Evolutionary conservation across 1,140 invertebrate species (phyloP).

Genomic region (Andricus grossulariae): DNA sequence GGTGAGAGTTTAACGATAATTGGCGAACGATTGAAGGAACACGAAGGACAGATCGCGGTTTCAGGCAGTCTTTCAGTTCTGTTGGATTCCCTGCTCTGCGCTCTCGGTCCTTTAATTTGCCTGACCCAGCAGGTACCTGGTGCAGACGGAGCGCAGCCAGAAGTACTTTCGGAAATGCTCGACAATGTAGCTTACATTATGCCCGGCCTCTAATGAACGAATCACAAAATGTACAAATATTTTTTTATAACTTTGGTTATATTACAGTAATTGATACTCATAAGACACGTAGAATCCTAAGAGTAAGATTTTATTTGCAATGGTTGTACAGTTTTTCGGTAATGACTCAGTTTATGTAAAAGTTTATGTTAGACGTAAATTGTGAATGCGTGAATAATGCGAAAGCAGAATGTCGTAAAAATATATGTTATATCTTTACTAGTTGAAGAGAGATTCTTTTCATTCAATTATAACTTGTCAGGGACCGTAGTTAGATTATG

Average conservation of each 20-base stretch:
- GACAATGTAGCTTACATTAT: slow-evolving; percentile 98
- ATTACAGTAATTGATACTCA: slow-evolving; percentile 16
- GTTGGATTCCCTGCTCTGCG: slow-evolving; percentile 95
- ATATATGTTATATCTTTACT: slow-evolving; percentile 54
- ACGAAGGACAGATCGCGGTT: slow-evolving; percentile 95
- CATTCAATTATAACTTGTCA: neutral
- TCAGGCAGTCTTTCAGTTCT: slow-evolving; percentile 96
- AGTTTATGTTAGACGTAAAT: slow-evolving; percentile 36
- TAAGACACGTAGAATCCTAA: slow-evolving; percentile 24
- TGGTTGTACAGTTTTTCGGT: slow-evolving; percentile 15
- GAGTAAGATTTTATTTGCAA: slow-evolving; percentile 5
- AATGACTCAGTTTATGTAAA: slow-evolving; percentile 33
- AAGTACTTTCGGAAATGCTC: slow-evolving; percentile 85
- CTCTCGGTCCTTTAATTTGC: slow-evolving; percentile 91
- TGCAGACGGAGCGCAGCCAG: slow-evolving; percentile 82
- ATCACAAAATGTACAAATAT: slow-evolving; percentile 21
- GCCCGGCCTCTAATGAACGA: slow-evolving; percentile 87
- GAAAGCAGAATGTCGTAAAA: slow-evolving; percentile 53
- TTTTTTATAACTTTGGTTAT: slow-evolving; percentile 42
- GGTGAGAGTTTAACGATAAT: slow-evolving; percentile 96
- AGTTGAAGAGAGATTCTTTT: slow-evolving; percentile 13
- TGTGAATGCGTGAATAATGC: slow-evolving; percentile 50
- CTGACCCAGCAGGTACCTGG: slow-evolving; percentile 90
- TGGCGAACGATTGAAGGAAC: slow-evolving; percentile 93
- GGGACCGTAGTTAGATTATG: too few relatives aligned